These are phyloP conservation scores for Montipora efflorescens DNA, from an alignment of 64 coral and sea anemone species.

Conservation along the genomic window DNA sequence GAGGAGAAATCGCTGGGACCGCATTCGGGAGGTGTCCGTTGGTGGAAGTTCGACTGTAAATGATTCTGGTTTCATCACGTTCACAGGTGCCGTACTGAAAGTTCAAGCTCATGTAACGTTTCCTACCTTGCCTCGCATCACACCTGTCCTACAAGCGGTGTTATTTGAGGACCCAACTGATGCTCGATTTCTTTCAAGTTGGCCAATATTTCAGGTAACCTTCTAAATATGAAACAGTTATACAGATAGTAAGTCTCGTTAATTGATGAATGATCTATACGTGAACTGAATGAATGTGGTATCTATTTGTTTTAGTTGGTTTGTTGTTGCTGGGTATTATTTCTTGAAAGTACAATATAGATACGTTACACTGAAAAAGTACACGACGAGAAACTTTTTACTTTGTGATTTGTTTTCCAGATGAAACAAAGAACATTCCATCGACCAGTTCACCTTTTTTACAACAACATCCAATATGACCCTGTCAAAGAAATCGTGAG, in stretches of 20 bases:
- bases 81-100: not conserved
- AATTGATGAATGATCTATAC: not conserved
- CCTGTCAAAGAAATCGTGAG: not conserved
- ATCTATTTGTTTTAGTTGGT: not conserved
- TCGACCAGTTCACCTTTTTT: constrained; percentile 32
- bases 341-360: too few species aligned
- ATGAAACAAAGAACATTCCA: constrained; percentile 37
- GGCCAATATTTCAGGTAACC: constrained; percentile 23
- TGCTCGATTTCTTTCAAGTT: not conserved
- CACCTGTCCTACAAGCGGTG: constrained; percentile 37
- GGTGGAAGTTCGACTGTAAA: not conserved
- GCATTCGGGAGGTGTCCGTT: too few species aligned
- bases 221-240: not conserved
- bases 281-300: not conserved
- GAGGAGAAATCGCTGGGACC: too few species aligned
- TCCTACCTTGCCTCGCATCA: constrained; percentile 10
- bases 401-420: not conserved
- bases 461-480: constrained; percentile 38
- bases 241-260: too few species aligned
- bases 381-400: too few species aligned
- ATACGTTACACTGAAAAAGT: too few species aligned
- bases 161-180: constrained; percentile 31
- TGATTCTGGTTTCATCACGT: not conserved
- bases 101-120: constrained; percentile 22
- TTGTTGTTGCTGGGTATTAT: too few species aligned